phyloP scores from a whole-genome alignment of 2,888 invertebrate species.

The Nyleta sp. region DNA sequence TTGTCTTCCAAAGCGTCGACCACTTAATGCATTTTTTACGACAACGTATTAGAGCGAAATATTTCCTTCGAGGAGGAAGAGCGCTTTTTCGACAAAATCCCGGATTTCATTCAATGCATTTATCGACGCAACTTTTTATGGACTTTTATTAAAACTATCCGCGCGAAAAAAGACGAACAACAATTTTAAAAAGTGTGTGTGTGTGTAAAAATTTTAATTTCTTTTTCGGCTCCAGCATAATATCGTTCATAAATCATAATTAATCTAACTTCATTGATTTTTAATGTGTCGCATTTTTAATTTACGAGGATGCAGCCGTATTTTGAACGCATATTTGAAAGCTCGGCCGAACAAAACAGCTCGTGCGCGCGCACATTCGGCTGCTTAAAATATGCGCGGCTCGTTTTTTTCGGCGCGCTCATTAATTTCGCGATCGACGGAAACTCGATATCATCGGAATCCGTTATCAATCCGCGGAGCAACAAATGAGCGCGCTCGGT shows the following conservation, averaged over 20 bases:
- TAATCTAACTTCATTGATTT: slow-evolving; percentile 41
- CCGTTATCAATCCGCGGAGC: too few species aligned
- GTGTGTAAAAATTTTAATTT: background rate
- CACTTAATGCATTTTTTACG: too few species aligned
- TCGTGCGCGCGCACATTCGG: too few species aligned
- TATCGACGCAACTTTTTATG: too few species aligned
- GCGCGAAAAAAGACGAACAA: too few species aligned
- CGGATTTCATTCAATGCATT: background rate
- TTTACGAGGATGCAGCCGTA: slow-evolving; percentile 27
- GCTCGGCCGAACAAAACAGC: slow-evolving; percentile 14
- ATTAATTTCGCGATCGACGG: background rate
- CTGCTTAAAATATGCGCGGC: background rate
- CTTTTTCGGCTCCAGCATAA: background rate
- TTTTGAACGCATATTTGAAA: slow-evolving; percentile 16
- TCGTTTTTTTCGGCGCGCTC: background rate
- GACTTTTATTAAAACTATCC: too few species aligned
- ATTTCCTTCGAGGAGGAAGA: too few species aligned
- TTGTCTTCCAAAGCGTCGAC: too few species aligned
- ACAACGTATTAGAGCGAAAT: too few species aligned
- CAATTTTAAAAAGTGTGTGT: too few species aligned
- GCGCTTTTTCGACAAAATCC: background rate
- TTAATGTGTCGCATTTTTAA: slow-evolving; percentile 28
- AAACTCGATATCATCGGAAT: background rate
- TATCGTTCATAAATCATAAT: slow-evolving; percentile 39
- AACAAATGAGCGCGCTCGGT: too few species aligned